Percentiles rank a stretch among this genome's conserved stretches.
phyloP scores from a whole-genome alignment of 1,140 invertebrate genomes.

The Leguminivora glycinivorella region DNA sequence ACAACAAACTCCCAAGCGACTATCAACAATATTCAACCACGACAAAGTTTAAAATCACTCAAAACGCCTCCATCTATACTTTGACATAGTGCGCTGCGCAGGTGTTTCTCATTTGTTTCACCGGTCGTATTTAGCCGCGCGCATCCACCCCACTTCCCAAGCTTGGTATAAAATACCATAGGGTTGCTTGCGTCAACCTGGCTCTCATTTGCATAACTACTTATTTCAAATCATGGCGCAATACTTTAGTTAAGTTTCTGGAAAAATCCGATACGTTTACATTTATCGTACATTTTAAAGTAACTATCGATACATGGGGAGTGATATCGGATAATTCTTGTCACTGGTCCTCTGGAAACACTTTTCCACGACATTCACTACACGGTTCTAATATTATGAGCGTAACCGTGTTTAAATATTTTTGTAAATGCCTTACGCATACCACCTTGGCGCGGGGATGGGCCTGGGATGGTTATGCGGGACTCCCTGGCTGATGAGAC shows the following conservation, averaged over 20 bases:
- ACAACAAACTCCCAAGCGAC: neutral
- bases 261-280: neutral
- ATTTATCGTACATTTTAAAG: too few relatives aligned
- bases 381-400: too few relatives aligned
- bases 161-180: neutral
- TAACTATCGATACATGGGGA: too few relatives aligned
- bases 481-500: too few relatives aligned
- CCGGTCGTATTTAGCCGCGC: neutral
- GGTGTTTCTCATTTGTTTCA: neutral
- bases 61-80: neutral
- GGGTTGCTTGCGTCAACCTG: slow-evolving; percentile 15
- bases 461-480: too few relatives aligned
- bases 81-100: neutral
- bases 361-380: too few relatives aligned
- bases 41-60: neutral
- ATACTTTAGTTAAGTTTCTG: slow-evolving; percentile 36
- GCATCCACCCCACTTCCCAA: slow-evolving; percentile 23
- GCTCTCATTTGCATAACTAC: slow-evolving; percentile 38
- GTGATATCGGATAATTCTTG: too few relatives aligned
- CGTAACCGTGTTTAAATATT: too few relatives aligned
- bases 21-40: neutral
- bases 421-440: too few relatives aligned
- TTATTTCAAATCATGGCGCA: slow-evolving; percentile 47
- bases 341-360: too few relatives aligned
- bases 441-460: too few relatives aligned